Base-by-base conservation (phyloP, 2,888 invertebrate genomes). In the Candidula unifasciata region DNA sequence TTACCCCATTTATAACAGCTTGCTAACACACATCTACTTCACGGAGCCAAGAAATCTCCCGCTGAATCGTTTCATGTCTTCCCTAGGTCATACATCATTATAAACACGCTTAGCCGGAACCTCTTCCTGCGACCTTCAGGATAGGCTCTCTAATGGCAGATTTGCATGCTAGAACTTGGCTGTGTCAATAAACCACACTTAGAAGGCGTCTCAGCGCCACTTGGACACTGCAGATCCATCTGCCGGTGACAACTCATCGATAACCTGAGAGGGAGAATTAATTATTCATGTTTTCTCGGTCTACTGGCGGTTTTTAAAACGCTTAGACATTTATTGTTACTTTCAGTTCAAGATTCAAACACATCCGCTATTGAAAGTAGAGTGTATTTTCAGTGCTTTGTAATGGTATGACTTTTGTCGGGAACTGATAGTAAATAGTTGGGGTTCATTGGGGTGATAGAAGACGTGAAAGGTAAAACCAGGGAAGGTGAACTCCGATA, bases 161-260 rank as follows among this genome's bases (percentile, higher is more conserved):
- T 54, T 74, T 74, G 54, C 74, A 52, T 54, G 30, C 74, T 74
- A 30, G 54, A 74, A 33, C 44, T 18, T 54, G n/a, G 54, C 74
- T 54, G 16, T 30, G 54, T 74, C 74, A 33, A 54, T 74, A 74
- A 54, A 74, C 54, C 74, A 30, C 30, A 54, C 16, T 54, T 74
- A 74, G 74, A 54, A 30, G 54, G 18, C 27, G 18, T 27, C 18
- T 21, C 30, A 74, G 30, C 54, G 18, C 30, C 16, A 21, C 54
- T 74, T 74, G 27, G 74, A 30, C 74, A 52, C 54, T 18, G 54
- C 30, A 27, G 74, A 74, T 74, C 74, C 54, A 74, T 74, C 74
- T 54, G 74, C 54, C 44, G 0, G 54, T 54, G 74, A 74, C 74
- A 74, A 74, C 74, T 54, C 54, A 74, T 74, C 74, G 74, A 74